Conservation (phyloP, 2,113 vertebrate species). For the Parus major region DNA sequence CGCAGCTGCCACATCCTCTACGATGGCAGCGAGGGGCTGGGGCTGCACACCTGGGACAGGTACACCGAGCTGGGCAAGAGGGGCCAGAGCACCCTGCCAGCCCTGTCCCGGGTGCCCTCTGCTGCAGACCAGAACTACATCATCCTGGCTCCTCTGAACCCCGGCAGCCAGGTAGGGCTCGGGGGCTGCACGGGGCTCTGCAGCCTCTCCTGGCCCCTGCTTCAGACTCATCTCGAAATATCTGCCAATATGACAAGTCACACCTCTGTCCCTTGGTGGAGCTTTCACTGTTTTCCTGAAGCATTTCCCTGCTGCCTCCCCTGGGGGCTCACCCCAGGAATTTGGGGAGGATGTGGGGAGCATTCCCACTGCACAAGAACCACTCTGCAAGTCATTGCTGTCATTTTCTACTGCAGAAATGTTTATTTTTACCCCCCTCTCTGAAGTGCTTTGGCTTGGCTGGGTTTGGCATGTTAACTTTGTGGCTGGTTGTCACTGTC, state of each 20-base stretch:
- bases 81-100: slow-evolving; percentile 71
- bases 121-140: slow-evolving; percentile 92
- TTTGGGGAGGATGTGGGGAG: not conserved
- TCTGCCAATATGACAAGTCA: not conserved
- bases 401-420: not conserved
- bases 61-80: slow-evolving; percentile 79
- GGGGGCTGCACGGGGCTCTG: fast-evolving
- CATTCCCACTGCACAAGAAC: not conserved
- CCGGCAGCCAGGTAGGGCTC: slow-evolving; percentile 87
- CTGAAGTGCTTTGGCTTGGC: not conserved
- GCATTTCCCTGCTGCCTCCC: not conserved
- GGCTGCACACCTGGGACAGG: slow-evolving; percentile 78
- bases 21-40: slow-evolving; percentile 71
- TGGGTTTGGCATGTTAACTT: not conserved
- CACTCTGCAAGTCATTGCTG: not conserved
- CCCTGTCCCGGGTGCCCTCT: slow-evolving; percentile 79
- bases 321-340: not conserved
- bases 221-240: not conserved
- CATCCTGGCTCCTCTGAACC: slow-evolving; percentile 89
- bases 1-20: slow-evolving; percentile 83
- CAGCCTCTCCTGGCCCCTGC: not conserved
- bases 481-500: not conserved
- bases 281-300: not conserved
- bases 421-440: not conserved
- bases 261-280: not conserved